Percentiles rank a stretch among this genome's conserved stretches.
These are phyloP conservation scores for Molothrus aeneus DNA, from an alignment of 2,797 vertebrate genomes.

Conservation along the genomic window DNA sequence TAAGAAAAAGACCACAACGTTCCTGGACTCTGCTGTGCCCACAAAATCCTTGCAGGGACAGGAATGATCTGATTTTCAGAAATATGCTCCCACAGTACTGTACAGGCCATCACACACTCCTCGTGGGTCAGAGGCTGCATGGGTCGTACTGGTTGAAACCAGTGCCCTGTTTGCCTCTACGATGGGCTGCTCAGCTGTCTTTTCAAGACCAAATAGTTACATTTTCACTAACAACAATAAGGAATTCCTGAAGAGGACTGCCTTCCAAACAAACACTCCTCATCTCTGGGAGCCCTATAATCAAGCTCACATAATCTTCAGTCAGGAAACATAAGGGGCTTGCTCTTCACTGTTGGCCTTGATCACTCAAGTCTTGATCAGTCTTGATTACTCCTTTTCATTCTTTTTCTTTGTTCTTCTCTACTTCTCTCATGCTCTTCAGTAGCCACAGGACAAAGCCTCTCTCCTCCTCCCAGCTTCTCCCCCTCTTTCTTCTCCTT, in stretches of 20 bases:
- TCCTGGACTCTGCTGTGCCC: neutral
- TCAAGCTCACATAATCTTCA: too few species aligned
- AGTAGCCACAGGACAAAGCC: neutral
- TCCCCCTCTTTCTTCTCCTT: neutral
- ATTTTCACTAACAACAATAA: neutral
- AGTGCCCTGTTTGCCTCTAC: neutral
- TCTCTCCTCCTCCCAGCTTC: neutral
- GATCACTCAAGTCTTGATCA: too few species aligned
- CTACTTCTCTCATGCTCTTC: neutral
- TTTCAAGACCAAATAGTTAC: neutral
- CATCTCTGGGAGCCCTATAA: neutral
- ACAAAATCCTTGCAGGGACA: neutral
- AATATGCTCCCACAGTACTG: neutral
- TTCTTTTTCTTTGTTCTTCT: neutral
- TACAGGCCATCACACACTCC: neutral
- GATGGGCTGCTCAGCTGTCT: neutral
- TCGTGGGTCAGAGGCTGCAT: neutral
- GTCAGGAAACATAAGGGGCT: neutral
- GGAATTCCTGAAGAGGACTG: neutral
- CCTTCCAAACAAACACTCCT: neutral
- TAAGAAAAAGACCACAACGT: neutral
- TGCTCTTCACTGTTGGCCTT: neutral
- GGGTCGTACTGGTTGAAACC: rapidly evolving
- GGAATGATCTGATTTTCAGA: neutral
- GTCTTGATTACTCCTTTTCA: neutral